These are phyloP conservation scores for Zootermopsis nevadensis DNA, from an alignment of 2,888 invertebrate genomes.

Conservation along the genomic window DNA sequence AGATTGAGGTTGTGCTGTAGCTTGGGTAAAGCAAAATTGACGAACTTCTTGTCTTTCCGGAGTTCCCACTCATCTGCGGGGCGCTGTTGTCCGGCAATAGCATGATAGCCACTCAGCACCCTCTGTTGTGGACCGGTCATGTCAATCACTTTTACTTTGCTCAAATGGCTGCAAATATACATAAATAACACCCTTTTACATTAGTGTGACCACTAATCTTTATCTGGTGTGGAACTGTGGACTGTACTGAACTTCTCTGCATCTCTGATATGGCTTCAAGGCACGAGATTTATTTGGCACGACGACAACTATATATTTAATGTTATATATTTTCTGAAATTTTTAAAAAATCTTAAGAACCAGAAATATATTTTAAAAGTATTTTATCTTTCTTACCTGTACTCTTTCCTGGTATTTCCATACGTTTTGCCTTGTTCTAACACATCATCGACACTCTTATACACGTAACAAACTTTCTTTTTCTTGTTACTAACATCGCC, in stretches of 20 bases:
- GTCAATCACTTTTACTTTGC: conserved; percentile 97
- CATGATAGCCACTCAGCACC: conserved; percentile 92
- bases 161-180: conserved; percentile 68
- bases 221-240: too few species aligned
- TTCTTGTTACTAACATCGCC: conserved; percentile 63
- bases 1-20: conserved; percentile 92
- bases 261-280: too few species aligned
- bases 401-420: conserved; percentile 46
- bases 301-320: background rate
- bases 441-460: conserved; percentile 88
- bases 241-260: too few species aligned
- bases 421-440: conserved; percentile 79
- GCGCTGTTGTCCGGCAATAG: conserved; percentile 77
- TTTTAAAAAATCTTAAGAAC: background rate
- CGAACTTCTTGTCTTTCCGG: conserved; percentile 70
- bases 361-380: too few species aligned
- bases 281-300: background rate
- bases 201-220: too few species aligned
- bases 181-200: too few species aligned
- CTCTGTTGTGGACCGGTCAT: conserved; percentile 97
- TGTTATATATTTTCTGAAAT: too few species aligned
- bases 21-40: conserved; percentile 86
- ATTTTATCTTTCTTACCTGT: conserved; percentile 47
- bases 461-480: conserved; percentile 81
- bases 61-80: conserved; percentile 68